A percentile compares a stretch with the other conserved stretches of the same genome.
Evolutionary conservation across 2,888 invertebrate species (phyloP).

Genomic region (Phortica magna): DNA sequence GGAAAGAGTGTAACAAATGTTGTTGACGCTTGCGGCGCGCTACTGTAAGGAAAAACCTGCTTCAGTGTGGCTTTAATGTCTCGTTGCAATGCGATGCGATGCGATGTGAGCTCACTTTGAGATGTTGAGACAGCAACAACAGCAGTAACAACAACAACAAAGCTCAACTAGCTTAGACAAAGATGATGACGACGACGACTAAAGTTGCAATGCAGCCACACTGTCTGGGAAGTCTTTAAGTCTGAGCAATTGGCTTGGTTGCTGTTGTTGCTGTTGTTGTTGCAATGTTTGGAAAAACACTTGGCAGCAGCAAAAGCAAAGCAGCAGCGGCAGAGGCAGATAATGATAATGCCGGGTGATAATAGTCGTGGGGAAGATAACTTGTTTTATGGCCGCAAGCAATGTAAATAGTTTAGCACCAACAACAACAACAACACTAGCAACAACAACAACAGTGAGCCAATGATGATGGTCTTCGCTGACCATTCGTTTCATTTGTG

Average conservation of each 20-base stretch:
- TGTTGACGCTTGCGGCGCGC: slow-evolving; percentile 49
- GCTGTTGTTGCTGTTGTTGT: slow-evolving; percentile 32
- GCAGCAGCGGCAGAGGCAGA: slow-evolving; percentile 27
- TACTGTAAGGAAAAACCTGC: slow-evolving; percentile 63
- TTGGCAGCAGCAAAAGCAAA: background rate
- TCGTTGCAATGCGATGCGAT: background rate
- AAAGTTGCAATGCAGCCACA: slow-evolving; percentile 50
- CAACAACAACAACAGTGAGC: background rate
- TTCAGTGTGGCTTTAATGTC: slow-evolving; percentile 55
- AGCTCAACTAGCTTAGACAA: slow-evolving; percentile 53
- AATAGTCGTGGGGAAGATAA: slow-evolving; percentile 52
- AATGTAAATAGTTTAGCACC: slow-evolving; percentile 46
- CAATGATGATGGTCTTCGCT: background rate
- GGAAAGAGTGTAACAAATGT: slow-evolving; percentile 59
- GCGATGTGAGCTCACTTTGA: background rate
- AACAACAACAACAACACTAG: background rate
- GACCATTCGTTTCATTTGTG: no score
- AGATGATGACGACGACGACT: slow-evolving; percentile 39
- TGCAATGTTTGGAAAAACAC: slow-evolving; percentile 21
- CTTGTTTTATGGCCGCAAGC: slow-evolving; percentile 48
- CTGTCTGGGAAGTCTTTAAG: slow-evolving; percentile 70
- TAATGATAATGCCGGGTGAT: slow-evolving; percentile 51
- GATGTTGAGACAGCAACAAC: slow-evolving; percentile 48
- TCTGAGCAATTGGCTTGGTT: slow-evolving; percentile 7
- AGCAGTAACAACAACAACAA: slow-evolving; percentile 47